phyloP scores from a whole-genome alignment of 1,140 invertebrate genomes.

The Ips nitidus region DNA sequence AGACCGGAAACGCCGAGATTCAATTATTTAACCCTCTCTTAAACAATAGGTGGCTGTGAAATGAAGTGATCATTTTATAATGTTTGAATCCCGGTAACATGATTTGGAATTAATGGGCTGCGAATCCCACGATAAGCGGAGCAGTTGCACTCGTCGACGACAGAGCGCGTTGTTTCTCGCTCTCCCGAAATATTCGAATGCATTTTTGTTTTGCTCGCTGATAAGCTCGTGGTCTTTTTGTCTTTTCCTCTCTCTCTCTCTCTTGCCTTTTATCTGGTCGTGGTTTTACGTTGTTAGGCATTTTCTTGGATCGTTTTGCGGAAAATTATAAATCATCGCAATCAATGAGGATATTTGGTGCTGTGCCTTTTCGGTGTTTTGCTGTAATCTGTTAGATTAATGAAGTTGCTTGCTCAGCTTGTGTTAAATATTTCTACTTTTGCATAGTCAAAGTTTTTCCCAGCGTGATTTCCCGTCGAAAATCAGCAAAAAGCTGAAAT shows the following conservation, averaged over 20 bases:
- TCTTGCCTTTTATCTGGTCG: constrained; percentile 15
- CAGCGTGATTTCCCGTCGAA: too few relatives aligned
- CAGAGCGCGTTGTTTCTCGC: constrained; percentile 1
- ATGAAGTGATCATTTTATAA: constrained; percentile 54
- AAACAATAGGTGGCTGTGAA: constrained; percentile 55
- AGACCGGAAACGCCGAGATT: constrained; percentile 47
- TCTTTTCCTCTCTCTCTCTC: constrained; percentile 9
- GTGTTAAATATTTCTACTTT: too few relatives aligned
- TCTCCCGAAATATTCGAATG: constrained; percentile 47
- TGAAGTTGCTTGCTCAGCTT: too few relatives aligned
- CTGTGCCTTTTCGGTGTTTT: background rate
- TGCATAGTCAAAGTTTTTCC: too few relatives aligned
- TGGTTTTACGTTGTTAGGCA: constrained; percentile 22
- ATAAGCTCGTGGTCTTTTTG: constrained; percentile 33
- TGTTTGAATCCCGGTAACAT: constrained; percentile 53
- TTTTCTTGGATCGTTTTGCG: constrained; percentile 21
- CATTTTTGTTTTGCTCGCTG: constrained; percentile 45
- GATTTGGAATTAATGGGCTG: constrained; percentile 54
- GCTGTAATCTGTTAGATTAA: too few relatives aligned
- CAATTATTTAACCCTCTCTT: constrained; percentile 56
- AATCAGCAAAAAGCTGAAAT: too few relatives aligned
- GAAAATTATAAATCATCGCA: constrained; percentile 17
- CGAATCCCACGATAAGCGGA: constrained; percentile 52
- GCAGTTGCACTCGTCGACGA: constrained; percentile 28
- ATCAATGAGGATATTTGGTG: constrained; percentile 3